Evolutionary conservation across 2,797 vertebrate species (phyloP), one percentile per base, ranked within the genome.

Genomic region (Dipus sagitta): DNA sequence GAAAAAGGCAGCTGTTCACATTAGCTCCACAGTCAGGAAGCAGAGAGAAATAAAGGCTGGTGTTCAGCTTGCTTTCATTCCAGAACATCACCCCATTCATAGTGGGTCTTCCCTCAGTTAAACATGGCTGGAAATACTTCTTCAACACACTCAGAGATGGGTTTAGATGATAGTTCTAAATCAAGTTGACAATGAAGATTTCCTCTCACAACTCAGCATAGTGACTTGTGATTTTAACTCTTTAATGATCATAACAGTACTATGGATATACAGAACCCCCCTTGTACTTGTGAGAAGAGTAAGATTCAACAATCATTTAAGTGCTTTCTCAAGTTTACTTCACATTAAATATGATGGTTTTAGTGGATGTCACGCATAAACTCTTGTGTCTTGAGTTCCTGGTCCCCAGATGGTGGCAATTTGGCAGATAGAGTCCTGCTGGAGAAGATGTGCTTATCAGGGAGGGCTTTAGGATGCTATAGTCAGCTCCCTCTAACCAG

Each of bases 201-300:
- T 42, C 30, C 1, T 21, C 30, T 38, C 60, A 3, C 3, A 13
- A 86, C 21, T 71, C 21, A 74, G 13, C 4, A 70, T 8, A 10
- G 38, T 72, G 20, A 87, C 38, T 86, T 86, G 71, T 80, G 4
- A 83, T 67, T 92, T 42, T 84, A 47, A 47, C n/a, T 86, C n/a
- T 72, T 2, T 90, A 13, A 76, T 83, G 28, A 20, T 76, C 1
- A 89, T 0, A 14, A 1, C 18, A 90, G 30, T 12, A 32, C 4
- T 60, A 38, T 28, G 4, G 18, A 47, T 23, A 62, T 11, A 78
- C 4, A 76, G 28, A 85, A 82, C 7, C 76, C 1, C 42, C 67
- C 70, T 30, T 86, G 88, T 86, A 21, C 14, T 74, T 3, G 26
- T 18, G 6, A 83, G 47, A 94, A 80, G 20, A 32, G 28, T 30